Percentiles rank a stretch among this genome's conserved stretches.
Conservation (phyloP, 2,797 vertebrate genomes). For the Macroramphosus scolopax region DNA sequence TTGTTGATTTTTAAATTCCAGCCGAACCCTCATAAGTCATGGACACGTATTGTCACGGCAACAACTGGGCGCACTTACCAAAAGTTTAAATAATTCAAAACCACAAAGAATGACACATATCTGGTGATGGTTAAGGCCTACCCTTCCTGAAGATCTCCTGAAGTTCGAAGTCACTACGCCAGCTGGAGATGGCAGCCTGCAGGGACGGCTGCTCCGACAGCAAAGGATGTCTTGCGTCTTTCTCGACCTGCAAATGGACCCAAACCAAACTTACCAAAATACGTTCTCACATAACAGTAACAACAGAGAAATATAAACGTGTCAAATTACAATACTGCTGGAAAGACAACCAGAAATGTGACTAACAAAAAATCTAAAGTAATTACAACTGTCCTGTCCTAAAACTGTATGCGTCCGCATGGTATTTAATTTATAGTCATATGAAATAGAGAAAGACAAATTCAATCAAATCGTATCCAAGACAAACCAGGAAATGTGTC, state of each 20-base stretch:
- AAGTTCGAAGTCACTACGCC: constrained; percentile 91
- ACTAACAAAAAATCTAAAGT: neutral
- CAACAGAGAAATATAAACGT: neutral
- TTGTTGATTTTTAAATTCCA: neutral
- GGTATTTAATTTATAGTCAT: neutral
- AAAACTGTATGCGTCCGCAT: neutral
- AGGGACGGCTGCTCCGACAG: constrained; percentile 87
- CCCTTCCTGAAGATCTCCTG: constrained; percentile 98
- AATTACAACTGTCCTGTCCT: neutral
- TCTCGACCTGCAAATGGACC: constrained; percentile 83
- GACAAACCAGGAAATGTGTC: neutral
- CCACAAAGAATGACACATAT: neutral
- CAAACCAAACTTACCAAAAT: constrained; percentile 21
- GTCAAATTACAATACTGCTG: no score
- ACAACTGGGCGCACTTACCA: no score
- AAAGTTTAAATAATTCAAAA: neutral
- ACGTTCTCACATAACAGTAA: neutral
- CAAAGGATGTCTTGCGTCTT: constrained; percentile 85
- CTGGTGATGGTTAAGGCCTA: constrained; percentile 55
- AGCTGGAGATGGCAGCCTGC: constrained; percentile 86
- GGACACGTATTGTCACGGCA: no score
- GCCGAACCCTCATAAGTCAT: no score
- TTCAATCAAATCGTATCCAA: no score
- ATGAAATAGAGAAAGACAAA: neutral
- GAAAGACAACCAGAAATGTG: neutral